phyloP scores from a whole-genome alignment of 35 echinoderm and acorn worm species.

The Nesometra sesokonis region DNA sequence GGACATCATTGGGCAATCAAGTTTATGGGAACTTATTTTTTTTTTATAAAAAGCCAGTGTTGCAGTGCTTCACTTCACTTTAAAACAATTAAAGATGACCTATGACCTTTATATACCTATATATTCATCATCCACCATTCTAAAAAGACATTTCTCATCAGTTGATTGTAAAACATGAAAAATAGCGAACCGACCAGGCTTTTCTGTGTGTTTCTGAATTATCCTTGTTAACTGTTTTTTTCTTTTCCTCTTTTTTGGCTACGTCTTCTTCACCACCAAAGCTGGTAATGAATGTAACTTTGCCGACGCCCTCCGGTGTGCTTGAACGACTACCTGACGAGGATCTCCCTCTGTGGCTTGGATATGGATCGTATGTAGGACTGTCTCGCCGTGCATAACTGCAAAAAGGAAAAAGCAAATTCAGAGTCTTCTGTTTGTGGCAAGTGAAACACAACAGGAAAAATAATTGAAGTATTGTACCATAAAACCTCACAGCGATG shows the following conservation, averaged over 20 bases:
- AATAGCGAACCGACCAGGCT: neutral
- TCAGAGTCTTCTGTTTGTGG: too few relatives aligned
- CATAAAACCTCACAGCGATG: too few relatives aligned
- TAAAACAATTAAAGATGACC: too few relatives aligned
- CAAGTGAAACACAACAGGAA: too few relatives aligned
- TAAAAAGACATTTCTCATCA: neutral
- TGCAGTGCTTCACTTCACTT: too few relatives aligned
- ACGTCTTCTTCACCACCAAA: constrained; percentile 76
- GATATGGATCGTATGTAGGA: constrained; percentile 79
- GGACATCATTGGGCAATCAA: too few relatives aligned
- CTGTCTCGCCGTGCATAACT: constrained; percentile 91
- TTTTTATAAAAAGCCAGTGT: too few relatives aligned
- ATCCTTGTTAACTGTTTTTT: neutral
- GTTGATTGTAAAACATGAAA: neutral
- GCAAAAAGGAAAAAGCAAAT: neutral
- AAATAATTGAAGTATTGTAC: too few relatives aligned
- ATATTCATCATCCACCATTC: neutral
- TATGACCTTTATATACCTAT: too few relatives aligned
- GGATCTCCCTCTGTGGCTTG: constrained; percentile 25
- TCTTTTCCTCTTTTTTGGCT: constrained; percentile 7
- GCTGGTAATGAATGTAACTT: constrained; percentile 98
- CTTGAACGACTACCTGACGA: constrained; percentile 79
- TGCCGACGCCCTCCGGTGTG: constrained; percentile 64
- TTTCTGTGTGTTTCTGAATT: constrained; percentile 1
- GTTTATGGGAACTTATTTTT: too few relatives aligned